Evolutionary conservation across 2,888 invertebrate species (phyloP).

Genomic region (Pseudococcus jackbeardsleyi): DNA sequence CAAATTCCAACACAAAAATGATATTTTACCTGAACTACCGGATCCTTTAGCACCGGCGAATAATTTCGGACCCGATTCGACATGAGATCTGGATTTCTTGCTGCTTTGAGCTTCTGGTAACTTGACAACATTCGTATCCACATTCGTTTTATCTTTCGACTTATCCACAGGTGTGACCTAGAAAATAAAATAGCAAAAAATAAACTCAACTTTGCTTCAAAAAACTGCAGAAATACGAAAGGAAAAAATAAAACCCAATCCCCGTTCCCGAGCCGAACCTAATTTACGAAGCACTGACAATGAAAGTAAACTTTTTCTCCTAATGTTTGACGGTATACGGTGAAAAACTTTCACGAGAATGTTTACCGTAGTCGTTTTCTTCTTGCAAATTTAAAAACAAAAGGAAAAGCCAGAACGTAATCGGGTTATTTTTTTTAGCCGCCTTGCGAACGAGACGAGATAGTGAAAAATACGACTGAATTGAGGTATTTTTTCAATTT

Average conservation of each 20-base stretch:
- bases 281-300: constrained; percentile 41
- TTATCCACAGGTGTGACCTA: constrained; percentile 60
- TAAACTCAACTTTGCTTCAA: neutral
- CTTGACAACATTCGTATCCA: constrained; percentile 47
- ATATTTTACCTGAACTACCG: constrained; percentile 13
- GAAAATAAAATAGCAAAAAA: neutral
- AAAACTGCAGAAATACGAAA: neutral
- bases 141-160: constrained; percentile 46
- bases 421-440: constrained; percentile 32
- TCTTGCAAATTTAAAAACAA: constrained; percentile 38
- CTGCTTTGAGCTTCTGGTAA: constrained; percentile 57
- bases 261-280: neutral
- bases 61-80: constrained; percentile 12
- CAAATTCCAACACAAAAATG: no score
- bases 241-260: neutral
- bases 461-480: neutral
- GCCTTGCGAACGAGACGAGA: neutral
- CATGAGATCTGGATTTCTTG: constrained; percentile 37
- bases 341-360: constrained; percentile 38
- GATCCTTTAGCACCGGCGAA: neutral
- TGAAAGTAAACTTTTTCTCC: constrained; percentile 30
- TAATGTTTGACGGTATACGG: constrained; percentile 6
- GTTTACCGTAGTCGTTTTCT: constrained; percentile 20
- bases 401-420: constrained; percentile 23
- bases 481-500: constrained; percentile 8